Base-by-base conservation (phyloP, 2,113 vertebrate species). In the Piprites chloris region DNA sequence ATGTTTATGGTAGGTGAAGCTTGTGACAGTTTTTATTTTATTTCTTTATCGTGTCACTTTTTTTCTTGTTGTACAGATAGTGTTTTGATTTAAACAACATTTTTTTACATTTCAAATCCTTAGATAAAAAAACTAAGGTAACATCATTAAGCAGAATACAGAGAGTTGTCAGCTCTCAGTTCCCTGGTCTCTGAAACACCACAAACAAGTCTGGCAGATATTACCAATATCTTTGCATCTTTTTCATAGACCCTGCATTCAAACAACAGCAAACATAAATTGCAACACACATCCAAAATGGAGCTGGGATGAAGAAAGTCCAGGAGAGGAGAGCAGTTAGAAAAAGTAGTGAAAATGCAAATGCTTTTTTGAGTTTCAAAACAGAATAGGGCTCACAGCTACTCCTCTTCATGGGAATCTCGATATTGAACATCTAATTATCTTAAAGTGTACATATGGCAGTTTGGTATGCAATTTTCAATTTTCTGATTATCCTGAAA, bases 401-500 rank as follows among this genome's bases (percentile, higher is more conserved):
- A 50, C 26, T 68, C 23, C 47, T 90, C 66, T 88, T 94, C 5
- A 2, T 71, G 33, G 22, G 23, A 69, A 24, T 53, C 63, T 80
- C 32, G 11, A 27, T 81, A 74, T n/a, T 83, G 62, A 90, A 52
- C 11, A 50, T 56, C 44, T 93, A 94, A 95, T 95, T 90, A 95
- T 82, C 65, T 79, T 83, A 62, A 82, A 92, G 52, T 9, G 3
- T 42, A 76, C 28, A 5, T 47, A 65, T 4, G 17, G 35, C 72
- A 74, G 8, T 58, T 23, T 52, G 39, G 32, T 67, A 61, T 59
- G 86, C 52, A 85, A 69, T 47, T 74, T 9, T 89, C 44, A 52
- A 5, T 89, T 89, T 75, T 89, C 61, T 72, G 61, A 91, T 91
- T 90, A 91, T 65, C n/a, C 47, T 32, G 55, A 92, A 95, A 92